Percentiles rank a stretch among this genome's conserved stretches.
These are phyloP conservation scores for Gambusia yucatana DNA, from an alignment of 2,797 vertebrate species.

Conservation along the genomic window DNA sequence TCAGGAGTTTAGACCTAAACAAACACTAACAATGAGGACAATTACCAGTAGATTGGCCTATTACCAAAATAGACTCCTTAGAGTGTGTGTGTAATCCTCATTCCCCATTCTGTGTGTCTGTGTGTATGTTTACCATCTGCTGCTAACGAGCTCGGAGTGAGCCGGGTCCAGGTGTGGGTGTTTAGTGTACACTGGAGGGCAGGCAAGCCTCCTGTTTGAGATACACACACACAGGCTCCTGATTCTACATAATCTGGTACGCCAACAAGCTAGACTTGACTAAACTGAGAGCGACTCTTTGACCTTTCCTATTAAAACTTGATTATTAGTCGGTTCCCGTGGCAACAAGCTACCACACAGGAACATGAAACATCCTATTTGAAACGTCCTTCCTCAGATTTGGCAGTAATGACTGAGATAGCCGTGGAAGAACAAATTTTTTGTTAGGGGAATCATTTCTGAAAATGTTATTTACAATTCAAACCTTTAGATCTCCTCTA, in stretches of 20 bases:
- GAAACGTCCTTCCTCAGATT: too few species aligned
- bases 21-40: conserved; percentile 67
- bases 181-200: conserved; percentile 73
- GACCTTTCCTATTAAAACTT: conserved; percentile 33
- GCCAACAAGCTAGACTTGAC: conserved; percentile 18
- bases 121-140: conserved; percentile 66
- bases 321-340: conserved; percentile 31
- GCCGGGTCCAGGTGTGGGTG: conserved; percentile 71
- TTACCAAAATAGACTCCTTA: conserved; percentile 67
- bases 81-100: conserved; percentile 63
- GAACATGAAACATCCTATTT: not conserved
- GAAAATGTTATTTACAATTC: too few species aligned
- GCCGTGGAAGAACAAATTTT: too few species aligned
- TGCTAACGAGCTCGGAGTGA: conserved; percentile 75
- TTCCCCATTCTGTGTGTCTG: conserved; percentile 17
- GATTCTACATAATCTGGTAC: conserved; percentile 48
- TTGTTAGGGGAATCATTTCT: too few species aligned
- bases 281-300: conserved; percentile 13
- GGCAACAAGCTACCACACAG: conserved; percentile 5
- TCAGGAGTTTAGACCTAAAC: conserved; percentile 62
- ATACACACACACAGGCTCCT: conserved; percentile 23
- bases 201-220: conserved; percentile 60
- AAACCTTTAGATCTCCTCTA: too few species aligned
- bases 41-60: conserved; percentile 73
- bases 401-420: too few species aligned